Evolutionary conservation across 2,888 invertebrate species (phyloP).

Genomic region (Herminia tarsipennalis): DNA sequence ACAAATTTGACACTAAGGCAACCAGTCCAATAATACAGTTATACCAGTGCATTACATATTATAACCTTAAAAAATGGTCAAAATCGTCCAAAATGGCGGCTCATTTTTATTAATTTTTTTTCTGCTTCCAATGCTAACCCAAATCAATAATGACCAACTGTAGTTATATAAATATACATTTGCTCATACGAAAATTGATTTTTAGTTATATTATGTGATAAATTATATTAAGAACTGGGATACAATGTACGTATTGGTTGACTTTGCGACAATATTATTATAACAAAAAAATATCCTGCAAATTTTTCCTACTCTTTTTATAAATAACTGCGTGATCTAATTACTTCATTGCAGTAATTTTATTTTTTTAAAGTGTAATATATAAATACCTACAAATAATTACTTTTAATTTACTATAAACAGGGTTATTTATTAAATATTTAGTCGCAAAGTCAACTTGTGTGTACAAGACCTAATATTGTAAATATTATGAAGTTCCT

Average conservation of each 20-base stretch:
- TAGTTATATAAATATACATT: slow-evolving; percentile 71
- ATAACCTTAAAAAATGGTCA: no score
- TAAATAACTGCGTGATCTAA: no score
- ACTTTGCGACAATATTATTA: neutral
- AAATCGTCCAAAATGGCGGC: no score
- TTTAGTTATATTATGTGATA: slow-evolving; percentile 75
- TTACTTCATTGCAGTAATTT: neutral
- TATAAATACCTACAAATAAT: no score
- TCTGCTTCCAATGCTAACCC: slow-evolving; percentile 39
- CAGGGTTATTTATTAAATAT: neutral
- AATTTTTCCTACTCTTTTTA: no score
- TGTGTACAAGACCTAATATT: slow-evolving; percentile 26
- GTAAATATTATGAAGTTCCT: slow-evolving; percentile 59
- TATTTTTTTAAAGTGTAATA: no score
- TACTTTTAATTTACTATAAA: no score
- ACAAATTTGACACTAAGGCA: no score
- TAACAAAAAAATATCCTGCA: no score
- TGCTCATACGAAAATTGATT: slow-evolving; percentile 79
- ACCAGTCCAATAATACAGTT: no score
- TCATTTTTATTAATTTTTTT: slow-evolving; percentile 7
- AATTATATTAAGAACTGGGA: slow-evolving; percentile 39
- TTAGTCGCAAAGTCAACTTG: slow-evolving; percentile 22
- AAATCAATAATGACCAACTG: slow-evolving; percentile 72
- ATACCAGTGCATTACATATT: no score
- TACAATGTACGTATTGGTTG: neutral